A percentile compares a stretch with the other conserved stretches of the same genome.
phyloP scores from a whole-genome alignment of 2,797 vertebrate genomes.

The Xenops minutus region DNA sequence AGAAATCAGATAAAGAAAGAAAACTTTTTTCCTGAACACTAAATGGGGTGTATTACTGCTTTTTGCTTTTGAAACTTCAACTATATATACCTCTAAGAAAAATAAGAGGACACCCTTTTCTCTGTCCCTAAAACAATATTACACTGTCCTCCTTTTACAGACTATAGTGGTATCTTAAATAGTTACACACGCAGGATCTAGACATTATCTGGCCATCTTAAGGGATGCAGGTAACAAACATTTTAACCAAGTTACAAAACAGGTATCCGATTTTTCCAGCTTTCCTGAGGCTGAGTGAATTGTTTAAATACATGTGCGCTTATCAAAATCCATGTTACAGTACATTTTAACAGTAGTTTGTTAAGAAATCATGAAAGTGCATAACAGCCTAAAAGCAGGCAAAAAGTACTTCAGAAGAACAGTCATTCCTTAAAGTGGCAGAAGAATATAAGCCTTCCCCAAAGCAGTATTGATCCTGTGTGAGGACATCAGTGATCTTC shows the following conservation, averaged over 20 bases:
- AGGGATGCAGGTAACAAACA: conserved; percentile 35
- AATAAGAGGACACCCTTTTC: conserved; percentile 18
- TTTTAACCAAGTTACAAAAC: conserved; percentile 62
- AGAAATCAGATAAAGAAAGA: conserved; percentile 44
- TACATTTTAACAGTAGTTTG: conserved; percentile 69
- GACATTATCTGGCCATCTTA: conserved; percentile 20
- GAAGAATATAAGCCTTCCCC: conserved; percentile 39
- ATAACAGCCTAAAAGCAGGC: conserved; percentile 70
- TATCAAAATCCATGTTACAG: conserved; percentile 68
- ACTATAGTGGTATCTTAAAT: not conserved
- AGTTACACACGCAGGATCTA: conserved; percentile 1
- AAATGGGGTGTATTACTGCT: conserved; percentile 10
- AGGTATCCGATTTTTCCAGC: conserved; percentile 49
- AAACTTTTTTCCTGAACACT: conserved; percentile 28
- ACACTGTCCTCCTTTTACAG: not conserved
- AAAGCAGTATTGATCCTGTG: conserved; percentile 1
- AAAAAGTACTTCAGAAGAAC: conserved; percentile 61
- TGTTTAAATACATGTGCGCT: conserved; percentile 68
- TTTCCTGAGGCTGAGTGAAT: conserved; percentile 72
- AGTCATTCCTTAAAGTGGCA: conserved; percentile 58
- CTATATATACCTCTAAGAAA: not conserved
- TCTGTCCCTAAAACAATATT: conserved; percentile 1
- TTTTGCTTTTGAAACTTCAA: conserved; percentile 23
- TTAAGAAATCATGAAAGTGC: conserved; percentile 71
- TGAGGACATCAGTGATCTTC: conserved; percentile 37